phyloP scores from a whole-genome alignment of 2,888 invertebrate species.

The Eurois occulta region DNA sequence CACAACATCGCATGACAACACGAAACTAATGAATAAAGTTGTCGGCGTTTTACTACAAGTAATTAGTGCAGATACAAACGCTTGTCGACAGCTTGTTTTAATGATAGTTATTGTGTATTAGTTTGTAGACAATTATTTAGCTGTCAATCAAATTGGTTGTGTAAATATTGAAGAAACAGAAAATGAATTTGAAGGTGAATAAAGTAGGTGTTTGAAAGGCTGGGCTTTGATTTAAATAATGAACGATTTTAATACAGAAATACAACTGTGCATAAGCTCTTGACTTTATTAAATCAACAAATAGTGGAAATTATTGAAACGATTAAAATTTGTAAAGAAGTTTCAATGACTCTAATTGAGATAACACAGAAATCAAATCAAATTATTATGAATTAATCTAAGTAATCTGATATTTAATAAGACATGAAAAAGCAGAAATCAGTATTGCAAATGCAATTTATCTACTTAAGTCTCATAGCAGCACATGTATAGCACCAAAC shows the following conservation, averaged over 20 bases:
- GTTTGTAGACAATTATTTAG: constrained; percentile 5
- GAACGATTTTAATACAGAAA: not conserved
- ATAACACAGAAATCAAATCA: not conserved
- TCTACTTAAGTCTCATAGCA: not conserved
- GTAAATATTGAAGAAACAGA: constrained; percentile 5
- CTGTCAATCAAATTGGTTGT: constrained; percentile 21
- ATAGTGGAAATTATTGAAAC: not conserved
- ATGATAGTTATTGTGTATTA: constrained; percentile 29
- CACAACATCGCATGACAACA: constrained; percentile 52
- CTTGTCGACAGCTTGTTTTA: constrained; percentile 35
- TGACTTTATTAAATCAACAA: not conserved
- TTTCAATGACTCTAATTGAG: not conserved
- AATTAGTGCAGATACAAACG: constrained; percentile 40
- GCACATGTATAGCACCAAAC: not conserved
- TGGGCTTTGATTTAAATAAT: too few species aligned
- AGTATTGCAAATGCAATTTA: not conserved
- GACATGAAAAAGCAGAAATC: not conserved
- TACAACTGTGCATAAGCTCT: not conserved
- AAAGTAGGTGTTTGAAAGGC: not conserved
- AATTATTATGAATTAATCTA: not conserved
- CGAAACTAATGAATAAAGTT: constrained; percentile 21
- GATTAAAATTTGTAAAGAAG: not conserved
- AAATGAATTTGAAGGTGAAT: constrained; percentile 5
- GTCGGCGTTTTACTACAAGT: constrained; percentile 30
- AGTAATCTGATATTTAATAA: constrained; percentile 1